phyloP scores from a whole-genome alignment of 2,888 invertebrate genomes.

The Agrypnus murinus region DNA sequence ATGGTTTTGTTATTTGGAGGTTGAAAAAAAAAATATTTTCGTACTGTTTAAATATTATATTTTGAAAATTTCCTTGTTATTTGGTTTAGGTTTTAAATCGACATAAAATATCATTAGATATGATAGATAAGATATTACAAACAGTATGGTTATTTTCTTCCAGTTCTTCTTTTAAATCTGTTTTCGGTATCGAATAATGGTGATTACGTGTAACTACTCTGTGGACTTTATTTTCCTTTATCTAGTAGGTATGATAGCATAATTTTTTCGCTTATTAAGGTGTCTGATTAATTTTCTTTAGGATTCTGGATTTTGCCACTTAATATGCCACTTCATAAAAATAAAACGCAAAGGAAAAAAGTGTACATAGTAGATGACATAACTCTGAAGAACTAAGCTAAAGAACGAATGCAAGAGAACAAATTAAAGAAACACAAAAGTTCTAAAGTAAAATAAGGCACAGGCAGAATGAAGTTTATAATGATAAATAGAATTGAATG shows the following conservation, averaged over 20 bases:
- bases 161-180: constrained; percentile 5
- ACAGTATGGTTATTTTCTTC: constrained; percentile 4
- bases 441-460: no score
- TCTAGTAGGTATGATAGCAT: no score
- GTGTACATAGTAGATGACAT: no score
- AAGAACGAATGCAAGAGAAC: no score
- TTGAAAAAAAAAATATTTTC: constrained; percentile 20
- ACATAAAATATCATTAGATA: constrained; percentile 18
- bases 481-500: no score
- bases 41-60: neutral
- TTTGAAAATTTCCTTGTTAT: constrained; percentile 25
- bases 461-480: no score
- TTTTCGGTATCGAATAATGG: constrained; percentile 26
- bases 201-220: constrained; percentile 28
- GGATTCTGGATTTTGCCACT: constrained; percentile 2
- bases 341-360: no score
- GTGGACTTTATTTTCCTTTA: constrained; percentile 27
- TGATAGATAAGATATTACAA: neutral
- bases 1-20: neutral
- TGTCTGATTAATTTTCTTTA: constrained; percentile 10
- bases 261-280: no score
- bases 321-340: no score
- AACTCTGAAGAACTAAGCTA: no score
- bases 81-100: constrained; percentile 4
- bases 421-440: no score